Evolutionary conservation across 2,888 invertebrate species (phyloP), one percentile per base, ranked within the genome.

Genomic region (Bimastos eiseni): DNA sequence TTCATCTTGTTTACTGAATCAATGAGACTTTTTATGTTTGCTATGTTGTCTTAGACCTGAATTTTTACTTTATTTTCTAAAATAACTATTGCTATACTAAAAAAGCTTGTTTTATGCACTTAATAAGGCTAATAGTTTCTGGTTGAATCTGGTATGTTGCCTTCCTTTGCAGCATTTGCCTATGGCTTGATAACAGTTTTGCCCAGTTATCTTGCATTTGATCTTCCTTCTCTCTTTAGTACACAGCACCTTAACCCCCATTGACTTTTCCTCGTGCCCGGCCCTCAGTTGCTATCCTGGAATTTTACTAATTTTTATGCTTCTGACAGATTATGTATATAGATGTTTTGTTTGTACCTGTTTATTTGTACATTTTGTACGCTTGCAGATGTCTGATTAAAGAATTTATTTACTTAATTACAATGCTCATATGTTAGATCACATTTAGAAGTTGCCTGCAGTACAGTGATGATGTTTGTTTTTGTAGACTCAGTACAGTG

Each of bases 401-500:
- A n/a, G n/a, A n/a, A n/a, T n/a, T n/a, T n/a, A n/a, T n/a, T n/a
- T n/a, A n/a, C n/a, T n/a, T n/a, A n/a, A n/a, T n/a, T n/a, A n/a
- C n/a, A n/a, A n/a, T n/a, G n/a, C n/a, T 70, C n/a, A 17, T 11
- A 70, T n/a, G 17, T n/a, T 49, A 44, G 17, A 19, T 44, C 19
- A 15, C 44, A 55, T 70, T 70, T 70, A 70, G 49, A 49, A 49
- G 0, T 1, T 70, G n/a, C 30, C n/a, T n/a, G 70, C 70, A 49
- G 49, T 17, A n/a, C 11, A 11, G 6, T 19, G 21, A 49, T 90
- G 36, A 38, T 49, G 55, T 34, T 92, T 91, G 91, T 90, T 89
- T 96, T 97, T 93, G 88, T 97, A 98, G 96, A 97, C 97, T 93
- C 98, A 98, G 95, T 99, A 99, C 95, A 98, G 98, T 94, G n/a